Evolutionary conservation across 2,113 vertebrate genomes (phyloP).

Genomic region (Brachyhypopomus occidentalis): DNA sequence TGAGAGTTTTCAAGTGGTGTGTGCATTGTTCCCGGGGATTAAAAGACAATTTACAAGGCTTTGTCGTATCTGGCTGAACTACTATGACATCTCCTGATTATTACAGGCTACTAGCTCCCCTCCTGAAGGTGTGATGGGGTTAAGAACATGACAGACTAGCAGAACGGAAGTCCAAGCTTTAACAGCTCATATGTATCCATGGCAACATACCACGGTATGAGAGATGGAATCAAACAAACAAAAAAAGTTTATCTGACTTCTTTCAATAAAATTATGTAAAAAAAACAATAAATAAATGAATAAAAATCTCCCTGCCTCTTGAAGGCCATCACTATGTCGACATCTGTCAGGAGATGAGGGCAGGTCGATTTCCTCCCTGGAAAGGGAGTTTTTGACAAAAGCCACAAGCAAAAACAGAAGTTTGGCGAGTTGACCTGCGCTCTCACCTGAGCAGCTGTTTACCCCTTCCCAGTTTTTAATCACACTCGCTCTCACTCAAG

Average conservation of each 20-base stretch:
- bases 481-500: background rate
- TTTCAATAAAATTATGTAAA: background rate
- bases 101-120: background rate
- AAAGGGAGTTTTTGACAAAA: background rate
- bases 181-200: slow-evolving; percentile 27
- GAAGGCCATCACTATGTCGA: background rate
- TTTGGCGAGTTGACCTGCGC: background rate
- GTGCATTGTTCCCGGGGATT: background rate
- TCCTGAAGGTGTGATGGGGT: slow-evolving; percentile 1
- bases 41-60: background rate
- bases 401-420: background rate
- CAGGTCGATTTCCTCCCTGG: background rate
- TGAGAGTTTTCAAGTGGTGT: background rate
- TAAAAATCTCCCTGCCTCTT: background rate
- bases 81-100: background rate
- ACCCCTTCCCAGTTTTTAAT: background rate
- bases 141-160: background rate
- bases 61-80: background rate
- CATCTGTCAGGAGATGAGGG: background rate
- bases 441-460: background rate
- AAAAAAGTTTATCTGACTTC: background rate
- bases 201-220: slow-evolving; percentile 24
- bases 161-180: background rate
- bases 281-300: no score
- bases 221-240: background rate